Base-by-base conservation (phyloP, 1,140 invertebrate species). In the Ephestia elutella region DNA sequence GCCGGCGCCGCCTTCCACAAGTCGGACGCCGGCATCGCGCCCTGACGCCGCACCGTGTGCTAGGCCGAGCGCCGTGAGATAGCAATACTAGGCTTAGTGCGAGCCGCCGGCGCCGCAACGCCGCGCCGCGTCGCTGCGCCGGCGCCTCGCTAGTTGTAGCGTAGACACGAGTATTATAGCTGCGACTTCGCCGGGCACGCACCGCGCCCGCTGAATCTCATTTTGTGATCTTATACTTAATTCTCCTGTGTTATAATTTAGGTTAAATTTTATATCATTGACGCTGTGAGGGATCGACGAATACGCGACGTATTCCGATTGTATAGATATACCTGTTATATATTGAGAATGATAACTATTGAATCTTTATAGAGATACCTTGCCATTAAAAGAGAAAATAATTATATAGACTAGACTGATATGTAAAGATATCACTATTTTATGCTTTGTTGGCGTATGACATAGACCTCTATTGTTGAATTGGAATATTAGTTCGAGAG, bases 21-120 rank as follows among this genome's bases (percentile, higher is more conserved):
- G 89, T 94, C 94, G 70, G 94, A 95, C 87, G 94, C 90, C 69
- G 91, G 92, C 86, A 93, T 93, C 90, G 82, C 93, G 91, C 93
- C 93, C 92, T 90, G 92, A 93, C 92, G 92, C 92, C 88, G 91
- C 90, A 89, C 91, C 90, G 62, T 80, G 65, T 75, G 78, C 90
- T 92, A 92, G 91, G 91, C 89, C 82, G 83, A 80, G 11, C 89
- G 73, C 65, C 69, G 56, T 56, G 62, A 75, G 71, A 82, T 82
- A 83, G 82, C 82, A 83, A 86, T 86, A 87, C 78, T 86, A 86
- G 86, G 75, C 80, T 86, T 86, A 89, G 83, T 77, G 80, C 85
- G 82, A 82, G 78, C 60, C 60, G 54, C 55, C 56, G 62, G 65
- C 60, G 57, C 55, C 59, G 49, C 57, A 49, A 55, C 75, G 70